Percentiles rank a stretch among this genome's conserved stretches.
phyloP scores from a whole-genome alignment of 2,113 vertebrate genomes.

The Colaptes auratus region DNA sequence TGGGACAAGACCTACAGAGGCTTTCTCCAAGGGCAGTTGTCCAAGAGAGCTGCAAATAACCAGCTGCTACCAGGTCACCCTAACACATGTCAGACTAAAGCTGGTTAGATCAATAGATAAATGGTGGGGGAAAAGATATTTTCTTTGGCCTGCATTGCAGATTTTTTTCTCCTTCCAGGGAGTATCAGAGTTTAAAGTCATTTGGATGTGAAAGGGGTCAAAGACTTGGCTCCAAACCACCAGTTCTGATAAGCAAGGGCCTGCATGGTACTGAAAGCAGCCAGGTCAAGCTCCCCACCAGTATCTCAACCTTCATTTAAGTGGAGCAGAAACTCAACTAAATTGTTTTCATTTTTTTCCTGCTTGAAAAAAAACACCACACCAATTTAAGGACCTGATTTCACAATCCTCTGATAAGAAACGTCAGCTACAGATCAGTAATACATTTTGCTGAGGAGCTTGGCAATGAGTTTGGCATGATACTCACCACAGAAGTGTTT shows the following conservation, averaged over 20 bases:
- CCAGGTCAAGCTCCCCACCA: not conserved
- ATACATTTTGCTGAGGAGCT: not conserved
- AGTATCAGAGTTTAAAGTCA: not conserved
- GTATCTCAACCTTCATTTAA: not conserved
- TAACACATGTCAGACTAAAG: not conserved
- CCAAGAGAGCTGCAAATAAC: not conserved
- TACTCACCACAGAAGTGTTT: slow-evolving; percentile 78
- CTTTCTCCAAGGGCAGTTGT: not conserved
- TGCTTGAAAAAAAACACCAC: not conserved
- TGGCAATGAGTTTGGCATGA: not conserved
- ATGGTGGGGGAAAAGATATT: not conserved
- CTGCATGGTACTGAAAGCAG: not conserved
- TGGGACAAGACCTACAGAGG: not conserved
- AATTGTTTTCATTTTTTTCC: not conserved
- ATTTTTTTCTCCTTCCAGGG: slow-evolving; percentile 2
- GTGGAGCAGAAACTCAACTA: not conserved
- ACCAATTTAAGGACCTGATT: not conserved
- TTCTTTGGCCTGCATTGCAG: not conserved
- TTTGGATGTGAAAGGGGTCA: not conserved
- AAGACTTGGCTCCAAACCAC: not conserved
- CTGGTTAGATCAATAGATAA: not conserved
- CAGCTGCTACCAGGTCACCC: not conserved
- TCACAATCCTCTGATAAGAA: not conserved
- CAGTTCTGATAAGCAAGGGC: not conserved
- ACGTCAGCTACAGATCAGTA: not conserved